phyloP scores from a whole-genome alignment of 1,140 invertebrate species.

The Sinonovacula constricta region DNA sequence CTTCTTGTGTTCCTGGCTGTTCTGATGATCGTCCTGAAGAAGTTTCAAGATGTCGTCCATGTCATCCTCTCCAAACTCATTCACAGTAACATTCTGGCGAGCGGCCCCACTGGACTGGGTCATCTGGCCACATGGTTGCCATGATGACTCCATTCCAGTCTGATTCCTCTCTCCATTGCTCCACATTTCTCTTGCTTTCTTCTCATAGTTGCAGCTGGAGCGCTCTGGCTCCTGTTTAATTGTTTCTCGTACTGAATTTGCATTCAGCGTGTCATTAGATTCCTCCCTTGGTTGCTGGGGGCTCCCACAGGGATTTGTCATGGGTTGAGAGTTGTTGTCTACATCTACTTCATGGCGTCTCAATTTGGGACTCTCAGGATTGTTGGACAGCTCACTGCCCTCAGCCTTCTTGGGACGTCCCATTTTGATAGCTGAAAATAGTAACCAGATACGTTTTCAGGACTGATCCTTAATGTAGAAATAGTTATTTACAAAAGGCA shows the following conservation, averaged over 20 bases:
- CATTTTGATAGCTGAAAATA: conserved; percentile 64
- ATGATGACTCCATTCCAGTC: not conserved
- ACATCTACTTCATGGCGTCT: conserved; percentile 31
- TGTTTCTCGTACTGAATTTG: conserved; percentile 26
- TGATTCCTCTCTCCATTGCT: conserved; percentile 11
- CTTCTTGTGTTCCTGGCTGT: conserved; percentile 12
- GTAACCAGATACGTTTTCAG: too few relatives aligned
- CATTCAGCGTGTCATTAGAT: conserved; percentile 23
- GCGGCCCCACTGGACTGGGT: conserved; percentile 1
- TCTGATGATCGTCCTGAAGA: conserved; percentile 44
- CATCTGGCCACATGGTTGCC: conserved; percentile 19
- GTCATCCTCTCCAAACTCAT: conserved; percentile 57
- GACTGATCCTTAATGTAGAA: too few relatives aligned
- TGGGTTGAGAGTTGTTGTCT: conserved; percentile 28
- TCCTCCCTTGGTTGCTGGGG: conserved; percentile 38
- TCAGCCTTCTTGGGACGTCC: conserved; percentile 67
- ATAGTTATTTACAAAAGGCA: too few relatives aligned
- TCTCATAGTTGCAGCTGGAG: conserved; percentile 38
- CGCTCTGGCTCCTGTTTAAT: conserved; percentile 47
- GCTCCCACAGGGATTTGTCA: conserved; percentile 35
- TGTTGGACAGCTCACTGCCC: conserved; percentile 35
- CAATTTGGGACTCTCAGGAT: conserved; percentile 39
- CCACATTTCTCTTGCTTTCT: conserved; percentile 26
- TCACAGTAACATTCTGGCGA: not conserved
- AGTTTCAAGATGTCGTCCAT: conserved; percentile 62